phyloP scores from a whole-genome alignment of 2,113 vertebrate genomes.

The Calidris pygmaea region DNA sequence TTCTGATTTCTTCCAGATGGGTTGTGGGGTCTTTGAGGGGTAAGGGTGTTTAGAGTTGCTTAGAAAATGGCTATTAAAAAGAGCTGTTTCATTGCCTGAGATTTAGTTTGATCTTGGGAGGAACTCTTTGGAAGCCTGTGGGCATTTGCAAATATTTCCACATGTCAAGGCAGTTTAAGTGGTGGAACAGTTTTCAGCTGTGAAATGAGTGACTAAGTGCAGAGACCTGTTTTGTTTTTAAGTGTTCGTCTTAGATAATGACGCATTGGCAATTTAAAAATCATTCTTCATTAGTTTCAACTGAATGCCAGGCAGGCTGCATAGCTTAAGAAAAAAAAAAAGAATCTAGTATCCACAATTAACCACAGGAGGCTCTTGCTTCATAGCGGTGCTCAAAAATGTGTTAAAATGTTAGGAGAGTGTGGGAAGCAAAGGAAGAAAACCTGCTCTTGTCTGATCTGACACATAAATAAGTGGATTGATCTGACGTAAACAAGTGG shows the following conservation, averaged over 20 bases:
- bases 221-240: constrained; percentile 32
- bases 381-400: not conserved
- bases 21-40: not conserved
- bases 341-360: not conserved
- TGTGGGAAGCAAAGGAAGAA: constrained; percentile 7
- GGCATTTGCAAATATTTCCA: constrained; percentile 39
- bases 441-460: not conserved
- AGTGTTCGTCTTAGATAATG: not conserved
- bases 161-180: not conserved
- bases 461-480: constrained; percentile 21
- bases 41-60: not conserved
- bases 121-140: constrained; percentile 1
- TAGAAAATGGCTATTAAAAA: constrained; percentile 45
- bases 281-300: constrained; percentile 25
- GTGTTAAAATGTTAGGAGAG: constrained; percentile 26
- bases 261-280: constrained; percentile 14
- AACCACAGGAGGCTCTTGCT: constrained; percentile 2
- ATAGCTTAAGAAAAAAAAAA: not conserved
- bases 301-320: not conserved
- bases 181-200: not conserved
- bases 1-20: constrained; percentile 6
- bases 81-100: constrained; percentile 20
- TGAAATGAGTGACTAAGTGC: constrained; percentile 38
- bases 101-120: constrained; percentile 23
- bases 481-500: constrained; percentile 41